A percentile compares a stretch with the other conserved stretches of the same genome.
phyloP scores from a whole-genome alignment of 1,140 invertebrate species.

The Drosophila oshimai region DNA sequence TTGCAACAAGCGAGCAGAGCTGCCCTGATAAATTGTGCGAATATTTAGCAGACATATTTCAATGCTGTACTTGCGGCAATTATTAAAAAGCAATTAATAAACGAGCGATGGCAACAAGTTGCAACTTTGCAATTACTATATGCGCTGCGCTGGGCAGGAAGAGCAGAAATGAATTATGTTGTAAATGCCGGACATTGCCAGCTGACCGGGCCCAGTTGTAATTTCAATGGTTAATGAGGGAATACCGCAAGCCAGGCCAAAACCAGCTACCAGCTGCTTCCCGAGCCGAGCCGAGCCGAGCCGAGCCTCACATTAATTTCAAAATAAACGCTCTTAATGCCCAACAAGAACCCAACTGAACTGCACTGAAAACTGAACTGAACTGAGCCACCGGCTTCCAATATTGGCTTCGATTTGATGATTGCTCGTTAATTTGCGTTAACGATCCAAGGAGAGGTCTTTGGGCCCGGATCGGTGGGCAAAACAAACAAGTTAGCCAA shows the following conservation, averaged over 20 bases:
- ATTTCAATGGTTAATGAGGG: conserved; percentile 75
- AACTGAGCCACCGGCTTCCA: conserved; percentile 17
- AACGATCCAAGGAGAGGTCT: conserved; percentile 58
- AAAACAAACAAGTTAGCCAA: conserved; percentile 72
- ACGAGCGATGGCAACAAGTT: conserved; percentile 41
- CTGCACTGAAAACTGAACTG: too few species aligned
- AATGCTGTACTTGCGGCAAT: conserved; percentile 44
- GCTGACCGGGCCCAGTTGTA: conserved; percentile 37
- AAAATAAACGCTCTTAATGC: conserved; percentile 69
- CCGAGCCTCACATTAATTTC: conserved; percentile 69
- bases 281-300: conserved; percentile 29
- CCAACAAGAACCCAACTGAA: conserved; percentile 17
- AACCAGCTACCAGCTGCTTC: conserved; percentile 39
- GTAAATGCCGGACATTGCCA: conserved; percentile 71
- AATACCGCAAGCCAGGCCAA: conserved; percentile 60
- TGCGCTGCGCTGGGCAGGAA: conserved; percentile 6
- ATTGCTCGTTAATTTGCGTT: conserved; percentile 82
- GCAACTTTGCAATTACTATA: conserved; percentile 49
- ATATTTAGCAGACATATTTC: conserved; percentile 47
- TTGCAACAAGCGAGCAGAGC: conserved; percentile 18
- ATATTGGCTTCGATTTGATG: conserved; percentile 74
- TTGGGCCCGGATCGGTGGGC: neutral
- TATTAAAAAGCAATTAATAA: conserved; percentile 81
- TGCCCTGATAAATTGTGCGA: conserved; percentile 50
- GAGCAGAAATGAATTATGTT: conserved; percentile 69